phyloP scores from a whole-genome alignment of 2,113 vertebrate genomes.

The Ameiurus melas region DNA sequence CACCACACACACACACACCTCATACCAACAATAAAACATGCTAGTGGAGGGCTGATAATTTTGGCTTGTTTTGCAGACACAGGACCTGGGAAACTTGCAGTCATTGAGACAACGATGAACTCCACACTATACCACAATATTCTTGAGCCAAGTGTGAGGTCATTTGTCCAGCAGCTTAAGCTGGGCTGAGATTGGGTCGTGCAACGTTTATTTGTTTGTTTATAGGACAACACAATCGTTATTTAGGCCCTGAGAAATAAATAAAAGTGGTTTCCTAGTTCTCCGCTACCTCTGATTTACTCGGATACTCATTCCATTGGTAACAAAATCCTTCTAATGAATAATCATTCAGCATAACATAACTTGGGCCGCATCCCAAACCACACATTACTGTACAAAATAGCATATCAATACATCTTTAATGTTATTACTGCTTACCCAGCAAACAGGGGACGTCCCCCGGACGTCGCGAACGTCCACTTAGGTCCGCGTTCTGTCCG shows the following conservation, averaged over 20 bases:
- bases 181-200: neutral
- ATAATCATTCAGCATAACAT: neutral
- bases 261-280: too few species aligned
- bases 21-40: too few species aligned
- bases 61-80: too few species aligned
- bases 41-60: neutral
- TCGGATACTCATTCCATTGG: neutral
- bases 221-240: too few species aligned
- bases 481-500: too few species aligned
- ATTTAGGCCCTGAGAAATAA: too few species aligned
- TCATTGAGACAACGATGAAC: neutral
- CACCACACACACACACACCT: too few species aligned
- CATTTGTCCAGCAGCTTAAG: neutral
- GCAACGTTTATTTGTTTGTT: too few species aligned
- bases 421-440: neutral
- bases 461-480: too few species aligned
- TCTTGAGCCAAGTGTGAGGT: neutral
- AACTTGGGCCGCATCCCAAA: neutral
- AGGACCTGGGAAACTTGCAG: neutral
- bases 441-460: too few species aligned
- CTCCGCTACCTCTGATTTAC: neutral
- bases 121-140: neutral
- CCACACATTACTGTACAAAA: neutral
- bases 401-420: neutral
- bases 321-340: neutral